A percentile compares a stretch with the other conserved stretches of the same genome.
These are phyloP conservation scores for Drosophila emarginata DNA, from an alignment of 2,888 invertebrate species.

Conservation along the genomic window DNA sequence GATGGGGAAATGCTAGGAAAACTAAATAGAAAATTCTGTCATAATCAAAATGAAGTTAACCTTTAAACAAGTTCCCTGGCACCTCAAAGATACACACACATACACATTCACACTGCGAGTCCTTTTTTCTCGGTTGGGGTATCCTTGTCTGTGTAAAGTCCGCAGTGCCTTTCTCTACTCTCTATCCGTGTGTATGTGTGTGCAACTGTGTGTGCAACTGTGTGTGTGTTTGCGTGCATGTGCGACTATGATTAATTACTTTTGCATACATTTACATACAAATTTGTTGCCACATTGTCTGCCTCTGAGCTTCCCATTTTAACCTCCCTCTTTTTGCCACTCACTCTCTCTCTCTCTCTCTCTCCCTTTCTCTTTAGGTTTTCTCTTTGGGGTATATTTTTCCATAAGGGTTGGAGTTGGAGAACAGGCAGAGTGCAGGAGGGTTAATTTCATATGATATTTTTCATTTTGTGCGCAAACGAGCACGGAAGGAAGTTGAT, in stretches of 20 bases:
- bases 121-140: neutral
- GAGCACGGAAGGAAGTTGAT: slow-evolving; percentile 65
- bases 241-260: slow-evolving; percentile 77
- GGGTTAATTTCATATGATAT: slow-evolving; percentile 77
- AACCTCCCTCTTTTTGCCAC: slow-evolving; percentile 5
- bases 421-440: slow-evolving; percentile 49
- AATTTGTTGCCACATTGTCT: slow-evolving; percentile 79
- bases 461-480: slow-evolving; percentile 69
- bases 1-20: slow-evolving; percentile 7
- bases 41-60: slow-evolving; percentile 70
- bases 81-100: slow-evolving; percentile 42
- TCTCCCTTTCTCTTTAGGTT: slow-evolving; percentile 8
- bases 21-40: slow-evolving; percentile 17
- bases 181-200: neutral
- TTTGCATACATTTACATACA: slow-evolving; percentile 78
- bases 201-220: slow-evolving; percentile 21
- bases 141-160: slow-evolving; percentile 16
- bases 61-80: slow-evolving; percentile 65
- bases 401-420: slow-evolving; percentile 29
- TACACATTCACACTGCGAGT: neutral
- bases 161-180: slow-evolving; percentile 1
- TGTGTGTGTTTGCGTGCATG: slow-evolving; percentile 53
- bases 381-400: slow-evolving; percentile 56
- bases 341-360: slow-evolving; percentile 18
- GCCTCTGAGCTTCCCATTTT: slow-evolving; percentile 42